These are phyloP conservation scores for Phalacrocorax brasilianus DNA, from an alignment of 2,113 vertebrate species.

Conservation along the genomic window DNA sequence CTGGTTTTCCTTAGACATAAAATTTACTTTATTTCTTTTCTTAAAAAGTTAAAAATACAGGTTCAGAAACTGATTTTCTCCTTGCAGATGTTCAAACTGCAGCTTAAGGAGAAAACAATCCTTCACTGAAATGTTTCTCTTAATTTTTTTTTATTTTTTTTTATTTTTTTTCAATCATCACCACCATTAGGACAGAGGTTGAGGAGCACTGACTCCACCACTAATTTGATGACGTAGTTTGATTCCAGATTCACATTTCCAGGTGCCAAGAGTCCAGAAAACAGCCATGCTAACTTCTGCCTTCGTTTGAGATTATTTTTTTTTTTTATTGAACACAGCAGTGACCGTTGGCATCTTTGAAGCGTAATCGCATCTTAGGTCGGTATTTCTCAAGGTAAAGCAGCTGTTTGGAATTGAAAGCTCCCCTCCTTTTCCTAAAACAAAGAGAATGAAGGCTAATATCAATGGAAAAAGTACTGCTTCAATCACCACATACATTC, in stretches of 20 bases:
- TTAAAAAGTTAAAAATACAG: conserved; percentile 76
- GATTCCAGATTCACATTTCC: conserved; percentile 81
- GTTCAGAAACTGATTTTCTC: conserved; percentile 70
- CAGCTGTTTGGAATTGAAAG: conserved; percentile 99
- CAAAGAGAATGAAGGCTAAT: conserved; percentile 17
- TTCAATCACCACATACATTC: background rate
- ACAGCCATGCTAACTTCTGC: conserved; percentile 63
- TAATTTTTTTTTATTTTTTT: conserved; percentile 33
- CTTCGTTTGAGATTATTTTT: conserved; percentile 2
- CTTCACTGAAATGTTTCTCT: conserved; percentile 76
- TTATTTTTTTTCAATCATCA: conserved; percentile 67
- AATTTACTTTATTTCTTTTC: conserved; percentile 65
- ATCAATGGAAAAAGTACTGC: background rate
- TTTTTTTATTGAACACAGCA: conserved; percentile 92
- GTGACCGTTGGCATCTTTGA: conserved; percentile 92
- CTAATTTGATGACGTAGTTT: conserved; percentile 64
- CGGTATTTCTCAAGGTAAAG: conserved; percentile 99
- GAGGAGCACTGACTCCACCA: conserved; percentile 69
- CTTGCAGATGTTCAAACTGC: conserved; percentile 67
- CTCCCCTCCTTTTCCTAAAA: conserved; percentile 96
- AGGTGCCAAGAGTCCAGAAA: conserved; percentile 79
- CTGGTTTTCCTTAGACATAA: conserved; percentile 76
- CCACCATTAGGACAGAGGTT: conserved; percentile 65
- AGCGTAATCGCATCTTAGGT: conserved; percentile 95
- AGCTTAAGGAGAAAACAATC: conserved; percentile 73